Base-by-base conservation (phyloP, 2,888 invertebrate genomes). In the Aproaerema taeniolella region DNA sequence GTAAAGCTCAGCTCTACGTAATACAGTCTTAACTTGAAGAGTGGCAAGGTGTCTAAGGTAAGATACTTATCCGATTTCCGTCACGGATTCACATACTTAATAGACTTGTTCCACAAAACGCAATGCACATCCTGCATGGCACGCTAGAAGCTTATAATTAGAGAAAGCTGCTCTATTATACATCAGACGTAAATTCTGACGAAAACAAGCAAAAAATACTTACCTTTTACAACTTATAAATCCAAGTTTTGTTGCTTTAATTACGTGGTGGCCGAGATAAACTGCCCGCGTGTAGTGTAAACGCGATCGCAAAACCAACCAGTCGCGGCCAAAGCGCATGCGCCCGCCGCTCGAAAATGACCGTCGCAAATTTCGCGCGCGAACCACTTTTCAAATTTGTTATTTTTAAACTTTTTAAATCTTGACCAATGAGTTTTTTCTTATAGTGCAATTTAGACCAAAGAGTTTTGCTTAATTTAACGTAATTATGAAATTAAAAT, bases 401-500 rank as follows among this genome's bases (percentile, higher is more conserved):
- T 29, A 6, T 14, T 34, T 35, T 30, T 39, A 28, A 26, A 32
- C 13, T 38, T 39, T 33, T 33, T 35, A 30, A 40, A 25, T 34
- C 20, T 9, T 25, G 15, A 31, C 26, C 16, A 17, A 36, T 5
- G 16, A 36, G 36, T 31, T 38, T 17, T 15, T 24, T n/a, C n/a
- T n/a, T 37, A 7, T 32, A 44, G 33, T 30, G 12, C 9, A 31
- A 38, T 35, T 32, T 37, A 34, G 42, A 51, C 63, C 66, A 70
- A 67, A 70, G 65, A 67, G 50, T 46, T 46, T 48, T 52, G 51
- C 52, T 53, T 44, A 55, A 50, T 58, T 62, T 31, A 44, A 14
- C n/a, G n/a, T 58, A 73, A 77, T 64, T 70, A 77, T 77, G 77
- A 67, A 61, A 69, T 56, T 66, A 82, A 77, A 64, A 82, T 82